Percentiles rank a stretch among this genome's conserved stretches.
phyloP scores from a whole-genome alignment of 2,113 vertebrate species.

The Thunnus maccoyii region DNA sequence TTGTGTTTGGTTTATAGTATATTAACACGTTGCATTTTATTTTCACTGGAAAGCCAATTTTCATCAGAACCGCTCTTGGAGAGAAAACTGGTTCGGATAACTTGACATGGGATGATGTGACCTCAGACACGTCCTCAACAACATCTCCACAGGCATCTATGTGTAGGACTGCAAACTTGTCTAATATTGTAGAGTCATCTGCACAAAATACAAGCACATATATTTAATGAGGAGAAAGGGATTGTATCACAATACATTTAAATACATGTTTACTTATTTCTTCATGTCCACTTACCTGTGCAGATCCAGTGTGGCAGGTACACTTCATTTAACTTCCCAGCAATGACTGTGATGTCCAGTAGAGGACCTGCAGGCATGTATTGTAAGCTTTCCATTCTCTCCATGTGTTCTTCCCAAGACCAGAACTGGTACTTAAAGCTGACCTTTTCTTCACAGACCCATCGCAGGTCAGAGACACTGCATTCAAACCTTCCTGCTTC shows the following conservation, averaged over 20 bases:
- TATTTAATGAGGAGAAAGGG: too few relatives aligned
- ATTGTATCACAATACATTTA: too few relatives aligned
- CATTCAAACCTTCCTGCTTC: too few relatives aligned
- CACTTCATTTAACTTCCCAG: not conserved
- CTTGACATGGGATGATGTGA: too few relatives aligned
- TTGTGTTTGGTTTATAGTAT: constrained; percentile 2
- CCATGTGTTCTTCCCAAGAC: too few relatives aligned
- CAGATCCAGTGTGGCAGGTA: constrained; percentile 28
- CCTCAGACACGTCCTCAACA: constrained; percentile 20
- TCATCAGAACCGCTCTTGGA: constrained; percentile 8
- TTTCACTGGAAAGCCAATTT: not conserved
- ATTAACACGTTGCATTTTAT: constrained; percentile 26
- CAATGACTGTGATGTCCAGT: constrained; percentile 5
- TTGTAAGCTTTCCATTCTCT: too few relatives aligned
- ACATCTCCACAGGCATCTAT: not conserved
- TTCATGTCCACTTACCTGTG: not conserved
- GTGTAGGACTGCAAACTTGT: constrained; percentile 9
- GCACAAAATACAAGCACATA: not conserved
- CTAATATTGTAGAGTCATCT: not conserved
- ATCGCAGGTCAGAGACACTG: too few relatives aligned
- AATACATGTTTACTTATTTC: too few relatives aligned
- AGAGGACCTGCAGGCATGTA: too few relatives aligned
- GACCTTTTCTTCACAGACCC: too few relatives aligned
- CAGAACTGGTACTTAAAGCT: too few relatives aligned
- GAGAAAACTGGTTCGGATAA: constrained; percentile 7